Evolutionary conservation across 2,113 vertebrate genomes (phyloP).

Genomic region (Amphiprion percula): DNA sequence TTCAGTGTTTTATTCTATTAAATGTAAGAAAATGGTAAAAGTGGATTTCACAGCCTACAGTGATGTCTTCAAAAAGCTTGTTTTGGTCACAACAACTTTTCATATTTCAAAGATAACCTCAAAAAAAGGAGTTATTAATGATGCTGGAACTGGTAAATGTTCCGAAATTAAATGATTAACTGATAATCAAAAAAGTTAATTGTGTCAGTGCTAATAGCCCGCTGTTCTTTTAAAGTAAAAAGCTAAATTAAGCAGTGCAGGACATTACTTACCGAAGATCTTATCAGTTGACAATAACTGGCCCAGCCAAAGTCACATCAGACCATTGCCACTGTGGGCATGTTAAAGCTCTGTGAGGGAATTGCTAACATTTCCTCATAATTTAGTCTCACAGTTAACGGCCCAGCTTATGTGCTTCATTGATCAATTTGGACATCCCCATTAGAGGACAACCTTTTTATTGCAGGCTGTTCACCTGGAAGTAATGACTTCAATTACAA

Average conservation of each 20-base stretch:
- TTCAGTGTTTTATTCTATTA: too few species aligned
- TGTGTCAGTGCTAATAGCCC: too few species aligned
- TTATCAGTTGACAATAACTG: constrained; percentile 2
- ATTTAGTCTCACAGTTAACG: constrained; percentile 29
- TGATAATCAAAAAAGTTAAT: too few species aligned
- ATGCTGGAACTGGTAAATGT: too few species aligned
- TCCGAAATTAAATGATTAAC: too few species aligned
- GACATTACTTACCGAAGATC: neutral
- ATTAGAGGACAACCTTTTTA: constrained; percentile 31
- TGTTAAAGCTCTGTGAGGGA: constrained; percentile 14
- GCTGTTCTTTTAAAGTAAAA: neutral
- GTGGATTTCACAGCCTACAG: too few species aligned
- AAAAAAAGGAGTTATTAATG: too few species aligned
- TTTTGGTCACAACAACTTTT: too few species aligned
- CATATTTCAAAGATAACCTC: too few species aligned
- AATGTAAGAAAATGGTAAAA: too few species aligned
- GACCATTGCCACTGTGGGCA: constrained; percentile 8
- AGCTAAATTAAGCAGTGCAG: neutral
- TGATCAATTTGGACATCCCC: constrained; percentile 44
- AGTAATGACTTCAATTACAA: constrained; percentile 22
- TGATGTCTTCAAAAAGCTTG: too few species aligned
- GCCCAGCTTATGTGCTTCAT: constrained; percentile 46
- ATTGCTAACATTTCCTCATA: constrained; percentile 14
- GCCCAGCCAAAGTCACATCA: neutral
- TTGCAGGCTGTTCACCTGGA: constrained; percentile 15